Conservation (phyloP, 2,113 vertebrate genomes). For the Speoplatyrhinus poulsoni region DNA sequence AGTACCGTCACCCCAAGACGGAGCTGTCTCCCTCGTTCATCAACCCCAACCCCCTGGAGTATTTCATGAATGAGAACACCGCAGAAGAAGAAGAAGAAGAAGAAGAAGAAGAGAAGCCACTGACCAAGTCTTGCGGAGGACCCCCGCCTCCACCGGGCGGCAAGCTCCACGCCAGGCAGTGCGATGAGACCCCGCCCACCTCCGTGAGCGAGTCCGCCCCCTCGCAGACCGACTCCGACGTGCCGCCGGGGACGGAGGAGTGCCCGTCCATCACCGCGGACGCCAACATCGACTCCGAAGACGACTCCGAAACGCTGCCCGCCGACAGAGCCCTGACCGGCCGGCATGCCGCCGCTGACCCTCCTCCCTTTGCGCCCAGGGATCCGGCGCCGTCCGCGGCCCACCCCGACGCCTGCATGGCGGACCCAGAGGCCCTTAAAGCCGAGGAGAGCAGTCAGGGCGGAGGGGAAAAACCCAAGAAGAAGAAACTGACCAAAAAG, state of each 20-base stretch:
- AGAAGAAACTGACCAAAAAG: constrained; percentile 90
- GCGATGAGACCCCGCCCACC: constrained; percentile 93
- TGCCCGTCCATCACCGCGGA: constrained; percentile 96
- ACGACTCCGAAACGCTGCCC: constrained; percentile 95
- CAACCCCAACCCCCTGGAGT: constrained; percentile 94
- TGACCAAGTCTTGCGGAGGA: constrained; percentile 80
- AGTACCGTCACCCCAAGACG: constrained; percentile 94
- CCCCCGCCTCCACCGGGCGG: constrained; percentile 84
- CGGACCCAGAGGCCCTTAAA: constrained; percentile 89
- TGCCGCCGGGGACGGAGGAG: constrained; percentile 93
- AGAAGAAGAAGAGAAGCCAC: constrained; percentile 82
- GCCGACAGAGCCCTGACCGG: constrained; percentile 93
- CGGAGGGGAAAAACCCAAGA: constrained; percentile 87
- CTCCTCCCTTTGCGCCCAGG: constrained; percentile 82
- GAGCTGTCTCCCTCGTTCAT: constrained; percentile 97
- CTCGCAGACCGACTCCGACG: constrained; percentile 92
- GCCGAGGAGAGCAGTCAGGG: constrained; percentile 87
- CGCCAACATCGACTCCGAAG: constrained; percentile 96
- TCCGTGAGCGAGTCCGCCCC: constrained; percentile 92
- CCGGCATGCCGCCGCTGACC: constrained; percentile 83
- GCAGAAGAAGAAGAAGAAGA: constrained; percentile 80
- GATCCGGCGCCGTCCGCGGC: constrained; percentile 89
- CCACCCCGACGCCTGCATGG: constrained; percentile 92
- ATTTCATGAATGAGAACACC: constrained; percentile 84
- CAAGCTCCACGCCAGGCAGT: constrained; percentile 85